phyloP scores from a whole-genome alignment of 2,113 vertebrate genomes.

The Acrocephalus arundinaceus region DNA sequence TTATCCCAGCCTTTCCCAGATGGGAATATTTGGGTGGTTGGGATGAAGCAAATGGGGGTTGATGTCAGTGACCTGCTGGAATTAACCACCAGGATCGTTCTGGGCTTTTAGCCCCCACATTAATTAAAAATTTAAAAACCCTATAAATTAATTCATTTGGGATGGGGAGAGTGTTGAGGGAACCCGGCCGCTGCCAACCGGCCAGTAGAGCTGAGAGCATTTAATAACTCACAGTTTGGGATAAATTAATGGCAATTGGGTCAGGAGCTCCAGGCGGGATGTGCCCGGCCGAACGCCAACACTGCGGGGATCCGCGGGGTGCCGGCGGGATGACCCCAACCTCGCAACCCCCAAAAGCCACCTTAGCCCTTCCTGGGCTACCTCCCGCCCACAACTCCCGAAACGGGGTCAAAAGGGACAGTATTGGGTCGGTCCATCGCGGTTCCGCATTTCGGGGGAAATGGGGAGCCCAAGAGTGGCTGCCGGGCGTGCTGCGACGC shows the following conservation, averaged over 20 bases:
- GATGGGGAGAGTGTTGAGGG: too few relatives aligned
- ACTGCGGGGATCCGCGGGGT: neutral
- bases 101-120: neutral
- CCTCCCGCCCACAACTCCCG: too few relatives aligned
- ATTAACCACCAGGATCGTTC: too few relatives aligned
- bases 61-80: neutral
- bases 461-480: accelerated
- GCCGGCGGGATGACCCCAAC: neutral
- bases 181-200: neutral
- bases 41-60: neutral
- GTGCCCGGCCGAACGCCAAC: neutral
- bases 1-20: neutral
- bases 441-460: neutral
- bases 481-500: neutral
- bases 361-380: neutral
- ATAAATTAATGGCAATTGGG: neutral
- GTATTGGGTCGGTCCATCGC: accelerated
- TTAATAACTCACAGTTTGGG: neutral
- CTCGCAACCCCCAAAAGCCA: neutral
- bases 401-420: neutral
- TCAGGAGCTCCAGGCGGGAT: neutral
- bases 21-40: accelerated
- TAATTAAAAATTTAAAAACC: neutral
- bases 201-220: neutral
- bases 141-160: neutral